Evolutionary conservation across 1,140 invertebrate species (phyloP).

Genomic region (Bombus sibiricus): DNA sequence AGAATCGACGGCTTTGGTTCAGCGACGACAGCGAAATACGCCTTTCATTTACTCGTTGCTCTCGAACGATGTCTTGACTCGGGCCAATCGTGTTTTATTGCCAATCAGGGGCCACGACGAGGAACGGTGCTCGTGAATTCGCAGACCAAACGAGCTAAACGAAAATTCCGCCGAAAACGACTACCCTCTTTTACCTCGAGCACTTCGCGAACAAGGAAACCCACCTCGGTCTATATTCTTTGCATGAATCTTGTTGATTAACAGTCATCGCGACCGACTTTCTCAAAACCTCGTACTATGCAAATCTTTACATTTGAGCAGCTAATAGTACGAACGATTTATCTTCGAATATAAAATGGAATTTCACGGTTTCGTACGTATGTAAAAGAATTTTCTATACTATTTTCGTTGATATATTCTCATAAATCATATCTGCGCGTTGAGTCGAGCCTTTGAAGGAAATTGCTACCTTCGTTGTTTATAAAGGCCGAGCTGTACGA

Average conservation of each 20-base stretch:
- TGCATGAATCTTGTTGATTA: slow-evolving; percentile 39
- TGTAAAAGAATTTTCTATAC: background rate
- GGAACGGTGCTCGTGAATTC: slow-evolving; percentile 51
- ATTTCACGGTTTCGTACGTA: background rate
- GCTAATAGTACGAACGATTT: background rate
- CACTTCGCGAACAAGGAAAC: background rate
- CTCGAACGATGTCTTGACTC: slow-evolving; percentile 40
- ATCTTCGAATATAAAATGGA: background rate
- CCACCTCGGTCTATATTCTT: background rate
- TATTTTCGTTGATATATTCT: background rate
- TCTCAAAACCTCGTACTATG: background rate
- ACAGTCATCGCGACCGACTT: slow-evolving; percentile 4
- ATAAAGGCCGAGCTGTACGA: background rate
- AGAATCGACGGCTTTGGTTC: background rate
- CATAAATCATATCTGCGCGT: background rate
- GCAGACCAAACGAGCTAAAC: slow-evolving; percentile 25
- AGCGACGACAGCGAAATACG: slow-evolving; percentile 26
- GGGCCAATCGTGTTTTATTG: slow-evolving; percentile 62
- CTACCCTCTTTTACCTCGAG: background rate
- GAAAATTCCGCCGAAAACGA: slow-evolving; percentile 38
- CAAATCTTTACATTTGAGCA: background rate
- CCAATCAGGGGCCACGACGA: slow-evolving; percentile 51
- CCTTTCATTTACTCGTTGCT: slow-evolving; percentile 47
- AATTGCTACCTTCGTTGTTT: background rate
- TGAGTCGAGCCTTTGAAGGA: background rate